Base-by-base conservation (phyloP, 2,888 invertebrate genomes). In the Chrysolina haemoptera region DNA sequence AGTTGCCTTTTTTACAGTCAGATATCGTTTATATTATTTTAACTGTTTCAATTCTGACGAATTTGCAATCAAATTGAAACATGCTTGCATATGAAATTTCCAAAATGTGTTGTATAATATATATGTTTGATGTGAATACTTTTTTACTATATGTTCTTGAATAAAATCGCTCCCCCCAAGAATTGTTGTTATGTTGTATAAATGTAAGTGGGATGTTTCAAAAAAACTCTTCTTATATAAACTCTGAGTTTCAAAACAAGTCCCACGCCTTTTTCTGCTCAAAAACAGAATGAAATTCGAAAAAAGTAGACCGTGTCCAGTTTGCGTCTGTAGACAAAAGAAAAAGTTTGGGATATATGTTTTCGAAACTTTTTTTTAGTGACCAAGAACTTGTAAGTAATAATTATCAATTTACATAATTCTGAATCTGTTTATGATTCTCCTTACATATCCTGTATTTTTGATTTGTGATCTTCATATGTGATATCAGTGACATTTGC, bases 381-480 rank as follows among this genome's bases (percentile, higher is more conserved):
- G 48, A 48, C 48, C 48, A 48, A 48, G 11, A 35, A 35, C 35
- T 35, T 35, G 35, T 35, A 8, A 35, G 35, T 8, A 8, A 35
- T 8, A 8, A 35, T 35, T 8, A 35, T 27, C 35, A 35, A 53
- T 20, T 20, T 20, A 18, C 20, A 3, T 20, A 11, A 22, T 18
- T 53, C 18, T 20, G 18, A 53, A 20, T 53, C 12, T 20, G 53
- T 53, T 53, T 20, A 20, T 53, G 53, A 11, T 20, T 53, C 53
- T 20, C 20, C 53, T 53, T 53, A 18, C 18, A 53, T 53, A 20
- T 53, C 53, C 14, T 43, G 14, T 43, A 43, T 43, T n/a, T 43
- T 18, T 66, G 2, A 50, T 66, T 66, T 46, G 66, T 66, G 66
- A 66, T 50, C 50, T 11, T 12, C 10, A 66, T 66, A 50, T 66